A percentile compares a stretch with the other conserved stretches of the same genome.
These are phyloP conservation scores for Kryptopterus vitreolus DNA, from an alignment of 2,797 vertebrate genomes.

Conservation along the genomic window DNA sequence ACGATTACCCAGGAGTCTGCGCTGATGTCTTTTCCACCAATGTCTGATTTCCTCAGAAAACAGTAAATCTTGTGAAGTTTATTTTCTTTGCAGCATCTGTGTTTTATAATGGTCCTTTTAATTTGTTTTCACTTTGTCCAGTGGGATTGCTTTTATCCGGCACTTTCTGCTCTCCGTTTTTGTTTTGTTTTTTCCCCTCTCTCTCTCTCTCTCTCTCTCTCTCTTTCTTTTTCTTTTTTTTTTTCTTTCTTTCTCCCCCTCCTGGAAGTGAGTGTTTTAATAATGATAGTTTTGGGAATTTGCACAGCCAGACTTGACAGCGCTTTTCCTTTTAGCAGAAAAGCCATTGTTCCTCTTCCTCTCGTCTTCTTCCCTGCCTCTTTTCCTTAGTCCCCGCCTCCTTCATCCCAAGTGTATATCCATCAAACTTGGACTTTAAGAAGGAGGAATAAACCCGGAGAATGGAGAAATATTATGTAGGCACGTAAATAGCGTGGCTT, in stretches of 20 bases:
- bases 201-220: constrained; percentile 10
- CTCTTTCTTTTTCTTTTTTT: constrained; percentile 63
- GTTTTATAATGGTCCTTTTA: constrained; percentile 94
- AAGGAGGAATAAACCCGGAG: constrained; percentile 38
- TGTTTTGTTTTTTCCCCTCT: constrained; percentile 53
- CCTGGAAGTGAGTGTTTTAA: constrained; percentile 85
- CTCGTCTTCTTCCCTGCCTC: constrained; percentile 62
- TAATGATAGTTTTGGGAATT: constrained; percentile 83
- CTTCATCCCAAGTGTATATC: constrained; percentile 63
- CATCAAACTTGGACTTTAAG: constrained; percentile 68
- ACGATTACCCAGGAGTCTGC: constrained; percentile 70
- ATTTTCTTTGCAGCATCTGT: constrained; percentile 98
- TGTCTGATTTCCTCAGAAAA: constrained; percentile 81
- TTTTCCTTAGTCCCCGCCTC: constrained; percentile 74
- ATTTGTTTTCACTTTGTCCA: constrained; percentile 95
- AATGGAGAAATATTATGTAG: constrained; percentile 54
- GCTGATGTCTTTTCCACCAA: constrained; percentile 93
- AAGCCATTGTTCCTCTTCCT: constrained; percentile 70
- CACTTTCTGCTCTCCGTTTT: constrained; percentile 70
- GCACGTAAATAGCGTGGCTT: too few relatives aligned
- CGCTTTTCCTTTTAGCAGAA: constrained; percentile 67
- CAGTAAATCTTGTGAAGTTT: constrained; percentile 92
- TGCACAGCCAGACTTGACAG: constrained; percentile 64
- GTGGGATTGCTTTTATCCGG: constrained; percentile 87
- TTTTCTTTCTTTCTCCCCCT: constrained; percentile 17